These are phyloP conservation scores for Radopholus similis DNA, from an alignment of 1,140 invertebrate genomes.

Conservation along the genomic window DNA sequence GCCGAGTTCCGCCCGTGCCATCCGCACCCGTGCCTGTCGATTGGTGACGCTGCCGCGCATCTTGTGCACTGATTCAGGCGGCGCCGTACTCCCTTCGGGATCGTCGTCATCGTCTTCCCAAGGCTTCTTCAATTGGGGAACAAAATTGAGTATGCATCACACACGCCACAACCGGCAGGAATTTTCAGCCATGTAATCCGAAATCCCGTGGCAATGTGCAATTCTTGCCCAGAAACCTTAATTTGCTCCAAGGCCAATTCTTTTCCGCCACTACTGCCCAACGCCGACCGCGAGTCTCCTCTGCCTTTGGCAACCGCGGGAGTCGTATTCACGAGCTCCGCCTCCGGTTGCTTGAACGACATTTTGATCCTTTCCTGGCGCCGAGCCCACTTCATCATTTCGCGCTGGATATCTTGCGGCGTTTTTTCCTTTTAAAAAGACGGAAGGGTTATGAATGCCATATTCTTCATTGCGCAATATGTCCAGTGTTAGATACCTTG, in stretches of 20 bases:
- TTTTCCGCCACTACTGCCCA: neutral
- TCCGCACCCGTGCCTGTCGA: constrained; percentile 10
- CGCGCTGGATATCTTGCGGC: constrained; percentile 93
- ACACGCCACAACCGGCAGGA: neutral
- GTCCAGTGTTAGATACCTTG: neutral
- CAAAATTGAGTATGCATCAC: neutral
- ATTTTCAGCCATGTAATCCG: no score
- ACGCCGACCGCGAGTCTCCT: neutral
- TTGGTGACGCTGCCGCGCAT: constrained; percentile 23
- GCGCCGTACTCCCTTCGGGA: constrained; percentile 63
- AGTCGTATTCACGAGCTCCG: neutral
- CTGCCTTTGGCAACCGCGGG: neutral
- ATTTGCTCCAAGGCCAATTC: neutral
- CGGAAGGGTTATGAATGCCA: neutral
- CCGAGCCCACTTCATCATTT: constrained; percentile 94
- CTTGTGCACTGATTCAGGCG: constrained; percentile 39
- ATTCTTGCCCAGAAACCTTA: neutral
- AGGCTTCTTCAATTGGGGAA: constrained; percentile 30
- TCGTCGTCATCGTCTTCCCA: constrained; percentile 58
- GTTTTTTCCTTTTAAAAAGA: constrained; percentile 85
- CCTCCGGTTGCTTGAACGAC: constrained; percentile 63
- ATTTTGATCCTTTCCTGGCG: constrained; percentile 95
- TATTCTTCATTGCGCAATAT: neutral
- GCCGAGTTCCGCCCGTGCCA: constrained; percentile 5
- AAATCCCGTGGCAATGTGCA: no score